Base-by-base conservation (phyloP, 2,797 vertebrate species). In the Nyctibius grandis region DNA sequence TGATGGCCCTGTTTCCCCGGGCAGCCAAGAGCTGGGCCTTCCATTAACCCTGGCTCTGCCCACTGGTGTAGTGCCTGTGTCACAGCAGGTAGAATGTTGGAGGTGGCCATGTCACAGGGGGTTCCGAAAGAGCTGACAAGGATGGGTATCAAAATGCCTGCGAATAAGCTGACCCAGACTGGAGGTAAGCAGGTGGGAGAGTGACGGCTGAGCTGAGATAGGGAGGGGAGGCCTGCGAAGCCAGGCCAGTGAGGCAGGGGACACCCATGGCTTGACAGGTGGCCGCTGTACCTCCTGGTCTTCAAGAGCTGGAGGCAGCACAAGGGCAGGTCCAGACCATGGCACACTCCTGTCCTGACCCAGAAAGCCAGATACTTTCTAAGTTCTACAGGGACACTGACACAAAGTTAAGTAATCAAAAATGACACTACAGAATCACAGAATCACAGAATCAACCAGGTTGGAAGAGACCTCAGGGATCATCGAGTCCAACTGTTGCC, bases 191-290 rank as follows among this genome's bases (percentile, higher is more conserved):
- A 34, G 26, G 33, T 4, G 3, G 28, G 13, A 36, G 18, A 45
- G 40, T 1, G 7, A 48, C 19, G 26, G 31, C 56, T 13, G 25
- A 23, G 5, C 34, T 1, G 9, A 26, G 31, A n/a, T n/a, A n/a
- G 5, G 40, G 15, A 57, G 9, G 22, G 20, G 26, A 47, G 14
- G 16, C 12, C 17, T 28, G 25, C 3, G 9, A 31, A 6, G 47
- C 15, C 3, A 2, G 25, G 33, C 20, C 8, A 17, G 3, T 6
- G 11, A 11, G 12, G 9, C 17, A 22, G 26, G 12, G 40, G 9
- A 9, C 26, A 22, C 18, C 6, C 2, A 1, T 25, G 29, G 26
- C 1, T 1, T 0, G 8, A 34, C 11, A 40, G 16, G 18, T 9
- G 28, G 13, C 6, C 1, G 9, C 19, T 12, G 7, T 4, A n/a